Evolutionary conservation across 2,797 vertebrate species (phyloP), one percentile per base, ranked within the genome.

Genomic region (Chelmon rostratus): DNA sequence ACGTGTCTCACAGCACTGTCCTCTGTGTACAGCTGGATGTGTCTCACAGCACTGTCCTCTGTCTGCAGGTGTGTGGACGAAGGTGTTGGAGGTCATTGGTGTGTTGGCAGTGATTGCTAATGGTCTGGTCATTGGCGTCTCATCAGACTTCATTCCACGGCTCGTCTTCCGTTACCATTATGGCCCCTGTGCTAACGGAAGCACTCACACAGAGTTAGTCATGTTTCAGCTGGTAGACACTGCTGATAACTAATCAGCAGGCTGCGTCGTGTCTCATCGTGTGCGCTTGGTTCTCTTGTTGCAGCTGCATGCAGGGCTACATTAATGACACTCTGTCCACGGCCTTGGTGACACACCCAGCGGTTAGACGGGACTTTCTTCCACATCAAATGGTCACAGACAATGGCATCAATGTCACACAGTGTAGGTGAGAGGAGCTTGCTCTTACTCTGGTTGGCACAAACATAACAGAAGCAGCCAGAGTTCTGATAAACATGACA

Each of bases 21-120:
- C 8, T 21, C 46, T 47, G 5, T n/a, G 49, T 25, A 21, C 21
- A 52, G 11, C 23, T 4, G 3, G 12, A 3, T 35, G 5, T 18
- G n/a, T 73, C 21, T 68, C 38, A 68, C 15, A 11, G 19, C 25
- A 21, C 13, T 46, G 13, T 21, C 13, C 56, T 8, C 0, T 77
- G 11, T 73, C 4, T 85, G 66, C 89, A 99, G 98, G 97, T 63
- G 94, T 98, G 50, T 99, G 97, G 98, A 95, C 96, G n/a, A 93
- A 94, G 57, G 89, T 98, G 40, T 88, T 99, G 83, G 97, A 99
- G 90, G 96, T 81, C 33, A 91, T 99, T 0, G 97, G 97, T 0
- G 97, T 94, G 71, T 86, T 98, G 90, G 96, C 98, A 0, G 98
- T 99, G 84, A 99, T 98, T 0, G 95, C 96, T 74, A 98, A 99